phyloP scores from a whole-genome alignment of 1,140 invertebrate species.

The Aricia agestis region DNA sequence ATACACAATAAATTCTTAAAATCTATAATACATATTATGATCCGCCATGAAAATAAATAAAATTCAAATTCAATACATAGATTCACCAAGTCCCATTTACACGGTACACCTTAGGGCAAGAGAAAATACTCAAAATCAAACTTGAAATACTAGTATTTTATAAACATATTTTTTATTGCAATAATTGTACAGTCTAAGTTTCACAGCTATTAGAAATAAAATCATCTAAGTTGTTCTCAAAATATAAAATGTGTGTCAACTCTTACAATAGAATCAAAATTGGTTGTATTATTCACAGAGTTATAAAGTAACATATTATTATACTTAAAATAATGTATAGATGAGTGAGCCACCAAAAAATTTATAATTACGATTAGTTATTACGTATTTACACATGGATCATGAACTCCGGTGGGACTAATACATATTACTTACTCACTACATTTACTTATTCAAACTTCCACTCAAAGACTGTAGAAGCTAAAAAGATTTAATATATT shows the following conservation, averaged over 20 bases:
- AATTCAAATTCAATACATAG: background rate
- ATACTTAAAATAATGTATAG: background rate
- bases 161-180: background rate
- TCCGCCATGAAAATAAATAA: slow-evolving; percentile 9
- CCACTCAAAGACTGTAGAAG: background rate
- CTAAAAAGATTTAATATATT: background rate
- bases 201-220: background rate
- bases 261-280: background rate
- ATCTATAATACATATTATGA: slow-evolving; percentile 6
- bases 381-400: background rate
- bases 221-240: background rate
- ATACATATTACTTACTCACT: background rate
- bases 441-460: background rate
- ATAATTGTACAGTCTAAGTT: background rate
- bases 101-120: background rate
- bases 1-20: slow-evolving; percentile 12
- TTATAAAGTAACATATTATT: background rate
- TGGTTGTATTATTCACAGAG: background rate
- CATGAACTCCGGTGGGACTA: background rate
- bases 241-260: background rate
- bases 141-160: background rate
- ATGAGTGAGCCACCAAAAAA: background rate
- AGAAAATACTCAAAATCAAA: background rate
- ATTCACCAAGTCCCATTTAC: background rate
- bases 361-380: background rate